phyloP scores from a whole-genome alignment of 2,797 vertebrate species.

The Pseudochaenichthys georgianus region DNA sequence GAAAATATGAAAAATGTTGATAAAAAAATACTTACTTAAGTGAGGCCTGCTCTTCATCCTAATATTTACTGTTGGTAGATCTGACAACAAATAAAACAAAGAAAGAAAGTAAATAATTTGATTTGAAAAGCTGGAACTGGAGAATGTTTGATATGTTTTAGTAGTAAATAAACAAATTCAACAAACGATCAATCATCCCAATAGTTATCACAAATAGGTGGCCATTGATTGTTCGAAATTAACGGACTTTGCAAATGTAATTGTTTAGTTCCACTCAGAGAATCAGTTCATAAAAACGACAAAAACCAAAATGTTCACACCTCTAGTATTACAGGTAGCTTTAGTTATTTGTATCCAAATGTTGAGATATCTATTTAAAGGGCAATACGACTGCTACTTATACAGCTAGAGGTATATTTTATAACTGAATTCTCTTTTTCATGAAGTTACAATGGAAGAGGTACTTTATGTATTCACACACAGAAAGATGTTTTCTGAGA shows the following conservation, averaged over 20 bases:
- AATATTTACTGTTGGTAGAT: not conserved
- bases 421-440: not conserved
- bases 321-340: not conserved
- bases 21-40: no score
- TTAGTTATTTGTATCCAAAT: not conserved
- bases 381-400: not conserved
- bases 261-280: not conserved
- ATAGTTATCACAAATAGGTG: not conserved
- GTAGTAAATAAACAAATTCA: not conserved
- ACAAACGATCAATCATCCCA: not conserved
- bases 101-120: not conserved
- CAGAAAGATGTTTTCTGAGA: conserved; percentile 4
- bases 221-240: not conserved
- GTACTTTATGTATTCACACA: not conserved
- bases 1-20: no score
- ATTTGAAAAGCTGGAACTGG: not conserved
- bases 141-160: not conserved
- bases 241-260: not conserved
- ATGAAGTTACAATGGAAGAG: not conserved
- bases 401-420: not conserved
- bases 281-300: not conserved
- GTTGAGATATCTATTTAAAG: not conserved
- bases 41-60: no score
- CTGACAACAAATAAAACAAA: not conserved
- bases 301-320: not conserved